Conservation (phyloP, 2,888 invertebrate species). For the Trichopoda pennipes region DNA sequence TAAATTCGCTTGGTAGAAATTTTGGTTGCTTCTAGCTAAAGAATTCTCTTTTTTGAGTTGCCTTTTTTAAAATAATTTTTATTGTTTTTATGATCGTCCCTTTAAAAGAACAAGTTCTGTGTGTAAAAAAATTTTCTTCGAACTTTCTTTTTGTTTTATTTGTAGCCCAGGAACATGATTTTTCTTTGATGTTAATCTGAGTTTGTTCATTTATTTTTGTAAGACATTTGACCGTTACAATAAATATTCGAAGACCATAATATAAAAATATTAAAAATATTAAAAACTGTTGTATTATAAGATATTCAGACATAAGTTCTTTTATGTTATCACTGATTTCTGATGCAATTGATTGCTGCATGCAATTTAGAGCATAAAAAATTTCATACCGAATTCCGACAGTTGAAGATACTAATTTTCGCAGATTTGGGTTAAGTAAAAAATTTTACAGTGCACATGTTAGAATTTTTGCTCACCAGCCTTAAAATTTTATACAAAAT, state of each 20-base stretch:
- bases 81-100: not conserved
- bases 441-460: no score
- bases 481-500: no score
- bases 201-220: conserved; percentile 31
- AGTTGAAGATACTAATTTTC: no score
- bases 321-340: no score
- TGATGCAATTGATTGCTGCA: no score
- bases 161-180: conserved; percentile 15
- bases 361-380: no score
- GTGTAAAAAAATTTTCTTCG: not conserved
- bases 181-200: not conserved
- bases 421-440: no score
- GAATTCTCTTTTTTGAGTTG: conserved; percentile 27
- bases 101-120: conserved; percentile 2
- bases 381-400: no score
- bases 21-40: conserved; percentile 8
- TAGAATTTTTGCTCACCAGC: no score
- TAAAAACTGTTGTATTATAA: no score
- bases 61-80: conserved; percentile 43
- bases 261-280: no score
- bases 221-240: conserved; percentile 19
- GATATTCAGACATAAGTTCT: no score
- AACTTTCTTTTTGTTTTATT: not conserved
- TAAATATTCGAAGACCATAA: not conserved
- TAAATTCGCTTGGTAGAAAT: conserved; percentile 51